Conservation (phyloP, 2,113 vertebrate genomes). For the Prolemur simus region DNA sequence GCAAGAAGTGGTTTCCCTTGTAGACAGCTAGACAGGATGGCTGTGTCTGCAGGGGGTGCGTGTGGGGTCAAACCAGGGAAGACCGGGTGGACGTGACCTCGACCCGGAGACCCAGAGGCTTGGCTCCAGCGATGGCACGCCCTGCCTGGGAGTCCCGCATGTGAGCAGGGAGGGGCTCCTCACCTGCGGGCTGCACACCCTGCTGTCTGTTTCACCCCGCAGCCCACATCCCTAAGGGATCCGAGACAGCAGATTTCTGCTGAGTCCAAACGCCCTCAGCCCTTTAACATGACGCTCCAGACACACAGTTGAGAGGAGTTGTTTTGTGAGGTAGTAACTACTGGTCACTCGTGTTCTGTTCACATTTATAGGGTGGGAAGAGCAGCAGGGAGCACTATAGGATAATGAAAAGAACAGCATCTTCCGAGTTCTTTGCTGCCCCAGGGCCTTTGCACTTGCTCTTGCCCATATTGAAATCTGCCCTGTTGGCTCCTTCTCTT, state of each 20-base stretch:
- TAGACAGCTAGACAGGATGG: background rate
- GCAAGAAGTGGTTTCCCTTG: background rate
- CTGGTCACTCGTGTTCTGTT: background rate
- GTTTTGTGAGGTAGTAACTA: background rate
- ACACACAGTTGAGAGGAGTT: background rate
- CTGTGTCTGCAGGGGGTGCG: background rate
- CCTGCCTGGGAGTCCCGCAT: fast-evolving
- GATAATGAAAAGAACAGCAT: background rate
- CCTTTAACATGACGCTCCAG: background rate
- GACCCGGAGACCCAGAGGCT: background rate
- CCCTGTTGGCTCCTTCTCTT: background rate
- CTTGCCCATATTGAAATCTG: too few species aligned
- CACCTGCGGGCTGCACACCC: fast-evolving
- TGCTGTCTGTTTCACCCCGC: fast-evolving
- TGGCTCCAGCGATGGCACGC: background rate
- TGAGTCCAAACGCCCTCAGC: background rate
- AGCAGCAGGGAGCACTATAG: background rate
- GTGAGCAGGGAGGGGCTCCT: fast-evolving
- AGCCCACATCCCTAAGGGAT: background rate
- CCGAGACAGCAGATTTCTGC: fast-evolving
- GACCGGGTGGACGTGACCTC: background rate
- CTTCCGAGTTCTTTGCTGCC: background rate
- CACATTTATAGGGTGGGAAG: background rate
- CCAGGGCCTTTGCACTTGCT: background rate
- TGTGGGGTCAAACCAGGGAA: background rate